Evolutionary conservation across 2,888 invertebrate species (phyloP), one percentile per base, ranked within the genome.

Genomic region (Acanthacorydalis orientalis): DNA sequence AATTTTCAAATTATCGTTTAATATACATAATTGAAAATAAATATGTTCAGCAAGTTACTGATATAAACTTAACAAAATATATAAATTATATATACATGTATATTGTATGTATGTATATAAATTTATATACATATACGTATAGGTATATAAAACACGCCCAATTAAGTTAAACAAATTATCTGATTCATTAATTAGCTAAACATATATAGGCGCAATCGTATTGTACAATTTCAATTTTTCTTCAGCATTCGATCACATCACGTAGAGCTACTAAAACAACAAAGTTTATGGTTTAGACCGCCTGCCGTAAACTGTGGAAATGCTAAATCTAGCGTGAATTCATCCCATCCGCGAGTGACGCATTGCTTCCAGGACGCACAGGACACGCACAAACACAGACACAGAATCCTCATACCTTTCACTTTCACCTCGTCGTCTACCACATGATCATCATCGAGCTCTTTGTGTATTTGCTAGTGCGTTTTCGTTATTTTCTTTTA

Each of bases 241-340:
- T 23, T 23, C 23, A 23, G 23, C 23, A 23, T 23, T 23, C 23
- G 23, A 23, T 23, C 23, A 23, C 23, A 23, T 23, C 23, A 23
- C 23, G 23, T 23, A 23, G 23, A 23, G 23, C 23, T 23, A 23
- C 23, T 23, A 23, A 23, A 23, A 23, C 44, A 44, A 44, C 44
- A 44, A 44, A 44, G 44, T 44, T 44, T 44, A 44, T 44, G 44
- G 44, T 15, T 44, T 44, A 44, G 44, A 44, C 44, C 44, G 44
- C 16, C 44, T 33, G 44, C 44, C 44, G 35, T 44, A 44, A 44
- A 44, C 44, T 44, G 44, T 44, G 44, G 44, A 53, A 60, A 65
- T 62, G 65, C 64, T 64, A 65, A 66, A 66, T 66, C 65, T 66
- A 66, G 60, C 64, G 65, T 64, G 65, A 66, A 61, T 60, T 62